These are phyloP conservation scores for Drosophila repletoides DNA, from an alignment of 1,140 invertebrate species.

Conservation along the genomic window DNA sequence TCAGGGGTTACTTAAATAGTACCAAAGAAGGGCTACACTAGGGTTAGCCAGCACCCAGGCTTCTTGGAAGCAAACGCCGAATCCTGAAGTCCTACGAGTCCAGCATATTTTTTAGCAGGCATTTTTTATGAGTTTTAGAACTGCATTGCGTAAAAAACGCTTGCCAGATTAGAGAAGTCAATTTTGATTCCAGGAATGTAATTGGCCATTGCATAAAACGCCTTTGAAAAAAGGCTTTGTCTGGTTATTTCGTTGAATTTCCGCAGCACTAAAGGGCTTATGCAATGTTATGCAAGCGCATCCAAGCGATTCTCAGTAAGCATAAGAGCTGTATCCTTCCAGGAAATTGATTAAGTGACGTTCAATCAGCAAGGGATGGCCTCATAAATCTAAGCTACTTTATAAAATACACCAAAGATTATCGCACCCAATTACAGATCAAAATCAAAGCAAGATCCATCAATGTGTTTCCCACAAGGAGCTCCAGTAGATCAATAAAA, in stretches of 20 bases:
- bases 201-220: conserved; percentile 16
- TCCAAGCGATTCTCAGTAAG: not conserved
- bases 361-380: not conserved
- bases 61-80: conserved; percentile 37
- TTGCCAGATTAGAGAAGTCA: conserved; percentile 28
- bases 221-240: conserved; percentile 33
- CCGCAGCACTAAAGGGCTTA: not conserved
- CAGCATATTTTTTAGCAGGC: conserved; percentile 2
- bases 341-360: not conserved
- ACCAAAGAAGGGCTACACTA: conserved; percentile 12
- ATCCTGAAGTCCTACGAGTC: not conserved
- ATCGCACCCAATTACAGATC: conserved; percentile 13
- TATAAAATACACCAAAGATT: not conserved
- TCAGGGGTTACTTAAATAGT: conserved; percentile 2
- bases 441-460: conserved; percentile 8
- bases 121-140: not conserved
- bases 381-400: conserved; percentile 6
- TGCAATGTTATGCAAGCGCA: conserved; percentile 39
- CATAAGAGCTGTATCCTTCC: not conserved
- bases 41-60: conserved; percentile 25
- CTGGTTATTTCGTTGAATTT: conserved; percentile 13
- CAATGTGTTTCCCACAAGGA: conserved; percentile 7
- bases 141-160: conserved; percentile 41
- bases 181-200: conserved; percentile 38
- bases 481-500: conserved; percentile 10